Evolutionary conservation across 2,888 invertebrate species (phyloP).

Genomic region (Antitype chi): DNA sequence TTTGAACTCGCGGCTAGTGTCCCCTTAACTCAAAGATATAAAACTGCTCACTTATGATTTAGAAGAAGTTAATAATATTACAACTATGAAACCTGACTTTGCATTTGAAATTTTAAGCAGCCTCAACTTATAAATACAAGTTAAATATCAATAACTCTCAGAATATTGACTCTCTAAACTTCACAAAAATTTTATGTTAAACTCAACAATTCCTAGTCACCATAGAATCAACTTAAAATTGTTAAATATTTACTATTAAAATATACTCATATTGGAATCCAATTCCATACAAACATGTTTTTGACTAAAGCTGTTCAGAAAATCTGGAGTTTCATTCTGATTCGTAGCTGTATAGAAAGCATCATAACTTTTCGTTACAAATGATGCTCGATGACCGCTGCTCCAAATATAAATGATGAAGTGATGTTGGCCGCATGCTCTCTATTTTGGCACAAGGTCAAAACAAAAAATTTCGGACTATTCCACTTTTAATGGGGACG

Average conservation of each 20-base stretch:
- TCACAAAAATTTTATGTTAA: slow-evolving; percentile 15
- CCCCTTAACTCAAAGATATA: not conserved
- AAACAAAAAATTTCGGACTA: slow-evolving; percentile 49
- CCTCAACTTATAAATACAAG: not conserved
- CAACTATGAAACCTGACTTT: not conserved
- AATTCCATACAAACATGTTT: slow-evolving; percentile 19
- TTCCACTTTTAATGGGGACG: slow-evolving; percentile 47
- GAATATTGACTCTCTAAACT: not conserved
- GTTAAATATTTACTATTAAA: slow-evolving; percentile 21
- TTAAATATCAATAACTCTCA: not conserved
- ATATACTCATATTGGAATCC: slow-evolving; percentile 29
- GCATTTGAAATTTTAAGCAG: slow-evolving; percentile 27
- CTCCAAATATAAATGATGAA: slow-evolving; percentile 62
- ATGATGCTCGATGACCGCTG: slow-evolving; percentile 23
- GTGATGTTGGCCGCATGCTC: slow-evolving; percentile 38
- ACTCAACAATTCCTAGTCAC: slow-evolving; percentile 10
- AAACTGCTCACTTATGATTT: not conserved
- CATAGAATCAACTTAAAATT: slow-evolving; percentile 7
- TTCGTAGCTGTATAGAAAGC: slow-evolving; percentile 31
- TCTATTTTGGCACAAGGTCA: slow-evolving; percentile 66
- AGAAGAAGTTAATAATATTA: not conserved
- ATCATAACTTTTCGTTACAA: slow-evolving; percentile 29
- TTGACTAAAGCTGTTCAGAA: slow-evolving; percentile 7
- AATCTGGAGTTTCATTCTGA: slow-evolving; percentile 16
- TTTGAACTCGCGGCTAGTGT: no score